Evolutionary conservation across 2,797 vertebrate genomes (phyloP).

Genomic region (Lerista edwardsae): DNA sequence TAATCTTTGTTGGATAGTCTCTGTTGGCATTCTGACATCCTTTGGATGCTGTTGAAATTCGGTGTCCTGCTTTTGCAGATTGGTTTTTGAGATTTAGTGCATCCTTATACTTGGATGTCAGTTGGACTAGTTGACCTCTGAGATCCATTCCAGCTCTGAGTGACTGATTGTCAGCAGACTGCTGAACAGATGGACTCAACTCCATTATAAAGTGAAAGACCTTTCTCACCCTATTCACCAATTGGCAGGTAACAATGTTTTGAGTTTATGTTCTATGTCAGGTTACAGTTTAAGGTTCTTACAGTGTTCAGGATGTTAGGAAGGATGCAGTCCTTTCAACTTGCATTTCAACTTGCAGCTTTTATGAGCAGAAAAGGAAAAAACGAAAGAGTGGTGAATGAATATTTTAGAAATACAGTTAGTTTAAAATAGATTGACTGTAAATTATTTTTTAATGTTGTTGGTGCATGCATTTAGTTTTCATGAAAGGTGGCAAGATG

Average conservation of each 20-base stretch:
- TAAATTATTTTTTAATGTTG: neutral
- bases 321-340: constrained; percentile 6
- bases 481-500: neutral
- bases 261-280: neutral
- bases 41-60: neutral
- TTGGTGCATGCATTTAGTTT: neutral
- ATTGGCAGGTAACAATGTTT: neutral
- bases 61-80: neutral
- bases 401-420: constrained; percentile 21
- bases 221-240: neutral
- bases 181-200: neutral
- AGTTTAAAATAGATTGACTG: constrained; percentile 37
- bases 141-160: neutral
- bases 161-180: neutral
- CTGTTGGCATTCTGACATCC: neutral
- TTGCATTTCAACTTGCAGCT: constrained; percentile 11
- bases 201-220: neutral
- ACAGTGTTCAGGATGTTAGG: neutral
- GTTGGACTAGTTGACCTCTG: neutral
- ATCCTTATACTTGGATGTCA: neutral
- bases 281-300: neutral
- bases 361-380: neutral
- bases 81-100: neutral
- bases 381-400: constrained; percentile 22
- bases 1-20: neutral